Base-by-base conservation (phyloP, 2,888 invertebrate genomes). In the Lasioglossum leucozonium region DNA sequence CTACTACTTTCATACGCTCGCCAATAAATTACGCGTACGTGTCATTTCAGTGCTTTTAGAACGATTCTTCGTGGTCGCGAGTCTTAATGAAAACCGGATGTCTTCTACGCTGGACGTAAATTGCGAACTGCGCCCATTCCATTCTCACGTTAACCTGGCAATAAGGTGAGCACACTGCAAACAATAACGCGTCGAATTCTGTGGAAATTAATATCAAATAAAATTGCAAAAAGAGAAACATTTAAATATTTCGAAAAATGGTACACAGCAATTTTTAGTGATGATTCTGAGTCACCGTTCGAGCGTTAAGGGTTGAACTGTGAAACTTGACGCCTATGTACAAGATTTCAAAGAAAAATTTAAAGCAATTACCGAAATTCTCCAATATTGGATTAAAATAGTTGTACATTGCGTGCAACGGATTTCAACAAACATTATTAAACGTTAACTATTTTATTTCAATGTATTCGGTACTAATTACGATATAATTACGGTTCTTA, bases 21-120 rank as follows among this genome's bases (percentile, higher is more conserved):
- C 11, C 69, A 8, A 69, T 69, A 69, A 69, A 69, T 37, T 40
- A 69, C 69, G 69, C n/a, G 40, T 40, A n/a, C 40, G 69, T 69
- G 40, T n/a, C 37, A n/a, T 69, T 40, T n/a, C 69, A 11, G n/a
- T 69, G 40, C 40, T 69, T 40, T 69, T 40, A 40, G n/a, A 40
- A n/a, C 40, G n/a, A 69, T 69, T 69, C 37, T 40, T 37, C 4
- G 37, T 1, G 40, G 37, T 40, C n/a, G 18, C 5, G 22, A 2
- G 40, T 69, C 37, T 69, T 69, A 69, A 69, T 69, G n/a, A 69
- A 22, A 69, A 8, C n/a, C 5, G 37, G n/a, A n/a, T 40, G 10
- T 22, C 37, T 65, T 65, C 22, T 65, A 22, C 22, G 10, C 8
- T 3, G 8, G 18, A 22, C 18, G 1, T 0, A 5, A n/a, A 11